Conservation (phyloP, 1,140 invertebrate species). For the Platorchestia sp. region DNA sequence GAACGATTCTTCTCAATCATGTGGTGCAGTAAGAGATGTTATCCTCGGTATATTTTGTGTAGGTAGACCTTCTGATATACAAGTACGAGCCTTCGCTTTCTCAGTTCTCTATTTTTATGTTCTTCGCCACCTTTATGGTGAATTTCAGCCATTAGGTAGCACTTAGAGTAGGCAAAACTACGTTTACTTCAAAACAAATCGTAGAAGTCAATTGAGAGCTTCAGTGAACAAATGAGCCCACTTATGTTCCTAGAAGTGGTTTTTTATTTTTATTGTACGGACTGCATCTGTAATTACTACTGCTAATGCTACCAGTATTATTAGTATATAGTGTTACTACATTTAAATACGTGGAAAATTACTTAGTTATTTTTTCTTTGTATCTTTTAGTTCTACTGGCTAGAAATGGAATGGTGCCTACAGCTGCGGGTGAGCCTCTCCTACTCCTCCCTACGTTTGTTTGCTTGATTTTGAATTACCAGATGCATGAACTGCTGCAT, state of each 20-base stretch:
- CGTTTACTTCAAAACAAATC: neutral
- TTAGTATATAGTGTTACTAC: neutral
- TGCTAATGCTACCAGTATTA: neutral
- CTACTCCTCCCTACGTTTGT: slow-evolving; percentile 30
- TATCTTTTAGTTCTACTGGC: slow-evolving; percentile 79
- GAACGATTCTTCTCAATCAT: neutral
- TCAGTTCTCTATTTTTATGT: neutral
- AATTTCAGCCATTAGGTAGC: neutral
- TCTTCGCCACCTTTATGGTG: neutral
- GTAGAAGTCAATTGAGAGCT: neutral
- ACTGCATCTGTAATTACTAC: neutral
- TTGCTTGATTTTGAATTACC: neutral
- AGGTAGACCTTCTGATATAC: neutral
- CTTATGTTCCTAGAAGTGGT: neutral
- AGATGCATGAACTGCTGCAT: neutral
- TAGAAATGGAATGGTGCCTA: slow-evolving; percentile 81
- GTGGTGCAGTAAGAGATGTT: neutral
- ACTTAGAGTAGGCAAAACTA: neutral
- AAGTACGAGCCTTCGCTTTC: neutral
- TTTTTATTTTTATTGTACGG: neutral
- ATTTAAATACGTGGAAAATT: slow-evolving; percentile 58
- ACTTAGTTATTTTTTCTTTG: slow-evolving; percentile 70
- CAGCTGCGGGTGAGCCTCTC: slow-evolving; percentile 77
- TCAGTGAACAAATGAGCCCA: neutral
- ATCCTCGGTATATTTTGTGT: neutral